Percentiles rank a stretch among this genome's conserved stretches.
phyloP scores from a whole-genome alignment of 2,888 invertebrate genomes.

The Scaptomyza tumidula region DNA sequence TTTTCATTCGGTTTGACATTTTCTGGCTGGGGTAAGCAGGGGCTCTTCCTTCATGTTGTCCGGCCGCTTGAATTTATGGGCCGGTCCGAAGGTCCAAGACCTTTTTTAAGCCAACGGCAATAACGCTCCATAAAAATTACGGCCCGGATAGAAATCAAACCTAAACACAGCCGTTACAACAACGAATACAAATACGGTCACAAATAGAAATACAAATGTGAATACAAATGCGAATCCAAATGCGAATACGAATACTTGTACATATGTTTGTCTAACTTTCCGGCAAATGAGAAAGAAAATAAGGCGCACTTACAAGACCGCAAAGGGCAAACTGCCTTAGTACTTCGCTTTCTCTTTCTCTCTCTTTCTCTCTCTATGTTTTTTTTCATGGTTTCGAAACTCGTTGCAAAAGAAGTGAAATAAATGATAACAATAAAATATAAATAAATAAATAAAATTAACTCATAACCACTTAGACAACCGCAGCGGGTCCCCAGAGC shows the following conservation, averaged over 20 bases:
- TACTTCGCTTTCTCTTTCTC: not conserved
- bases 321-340: slow-evolving; percentile 15
- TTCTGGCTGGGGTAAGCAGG: not conserved
- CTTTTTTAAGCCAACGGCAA: slow-evolving; percentile 56
- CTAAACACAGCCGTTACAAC: slow-evolving; percentile 16
- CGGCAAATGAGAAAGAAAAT: slow-evolving; percentile 46
- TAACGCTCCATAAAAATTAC: slow-evolving; percentile 60
- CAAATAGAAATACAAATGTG: slow-evolving; percentile 17
- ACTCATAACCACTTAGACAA: slow-evolving; percentile 79
- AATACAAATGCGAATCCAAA: slow-evolving; percentile 8
- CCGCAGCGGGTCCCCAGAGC: slow-evolving; percentile 50
- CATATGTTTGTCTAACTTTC: slow-evolving; percentile 37
- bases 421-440: slow-evolving; percentile 80
- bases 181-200: slow-evolving; percentile 7
- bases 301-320: slow-evolving; percentile 50
- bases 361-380: not conserved
- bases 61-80: slow-evolving; percentile 44
- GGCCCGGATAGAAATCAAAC: slow-evolving; percentile 59
- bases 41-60: slow-evolving; percentile 15
- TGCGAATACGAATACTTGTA: slow-evolving; percentile 20
- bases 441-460: slow-evolving; percentile 82
- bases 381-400: not conserved
- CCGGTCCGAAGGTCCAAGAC: slow-evolving; percentile 2
- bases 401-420: slow-evolving; percentile 55
- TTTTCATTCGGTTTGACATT: slow-evolving; percentile 56